Evolutionary conservation across 2,888 invertebrate genomes (phyloP).

Genomic region (Spilosoma lubricipeda): DNA sequence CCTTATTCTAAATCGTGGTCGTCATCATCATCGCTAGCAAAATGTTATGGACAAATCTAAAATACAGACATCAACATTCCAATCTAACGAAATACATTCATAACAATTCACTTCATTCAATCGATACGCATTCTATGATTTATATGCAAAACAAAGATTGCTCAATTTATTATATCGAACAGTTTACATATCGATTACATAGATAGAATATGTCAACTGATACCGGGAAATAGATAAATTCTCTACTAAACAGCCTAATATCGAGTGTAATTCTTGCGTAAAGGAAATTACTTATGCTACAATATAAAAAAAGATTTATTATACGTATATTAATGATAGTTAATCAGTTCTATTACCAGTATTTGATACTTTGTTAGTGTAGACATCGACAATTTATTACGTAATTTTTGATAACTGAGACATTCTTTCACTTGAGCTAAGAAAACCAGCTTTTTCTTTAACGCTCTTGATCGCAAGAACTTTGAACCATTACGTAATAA

Average conservation of each 20-base stretch:
- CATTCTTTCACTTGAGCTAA: neutral
- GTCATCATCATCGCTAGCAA: neutral
- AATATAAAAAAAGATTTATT: constrained; percentile 34
- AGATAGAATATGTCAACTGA: constrained; percentile 35
- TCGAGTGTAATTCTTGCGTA: constrained; percentile 35
- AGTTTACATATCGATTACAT: constrained; percentile 51
- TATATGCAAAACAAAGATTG: constrained; percentile 42
- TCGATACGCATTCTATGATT: constrained; percentile 19
- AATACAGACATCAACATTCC: neutral
- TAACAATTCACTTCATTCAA: constrained; percentile 23
- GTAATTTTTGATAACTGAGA: constrained; percentile 3
- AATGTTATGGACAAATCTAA: neutral
- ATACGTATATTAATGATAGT: constrained; percentile 37
- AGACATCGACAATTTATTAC: neutral
- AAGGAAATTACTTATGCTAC: constrained; percentile 28
- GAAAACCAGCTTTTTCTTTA: constrained; percentile 3
- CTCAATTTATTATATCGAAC: constrained; percentile 46
- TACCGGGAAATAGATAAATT: constrained; percentile 38
- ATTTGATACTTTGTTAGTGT: constrained; percentile 2
- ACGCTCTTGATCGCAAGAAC: constrained; percentile 2
- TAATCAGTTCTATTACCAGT: constrained; percentile 22
- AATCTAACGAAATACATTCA: neutral
- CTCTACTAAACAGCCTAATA: constrained; percentile 41
- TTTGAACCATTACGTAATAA: constrained; percentile 2
- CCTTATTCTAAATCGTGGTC: no score